These are phyloP conservation scores for Torymus auratus DNA, from an alignment of 2,888 invertebrate species.

Conservation along the genomic window DNA sequence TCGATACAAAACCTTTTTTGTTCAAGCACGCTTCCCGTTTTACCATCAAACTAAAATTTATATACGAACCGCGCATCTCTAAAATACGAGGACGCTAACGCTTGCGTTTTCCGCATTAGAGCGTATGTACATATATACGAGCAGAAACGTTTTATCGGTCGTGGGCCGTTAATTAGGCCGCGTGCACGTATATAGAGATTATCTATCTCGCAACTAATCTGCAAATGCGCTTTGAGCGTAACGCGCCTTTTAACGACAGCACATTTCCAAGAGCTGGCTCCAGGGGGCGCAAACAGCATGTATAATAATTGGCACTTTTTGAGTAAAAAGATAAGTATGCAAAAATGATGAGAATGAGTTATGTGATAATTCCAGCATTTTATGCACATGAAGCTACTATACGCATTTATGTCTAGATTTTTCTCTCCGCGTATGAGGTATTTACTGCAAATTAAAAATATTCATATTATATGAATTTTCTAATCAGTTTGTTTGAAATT, in stretches of 20 bases:
- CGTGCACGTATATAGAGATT: constrained; percentile 15
- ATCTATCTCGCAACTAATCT: constrained; percentile 35
- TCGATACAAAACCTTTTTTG: constrained; percentile 1
- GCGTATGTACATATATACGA: neutral
- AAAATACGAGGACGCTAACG: no score
- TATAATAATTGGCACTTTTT: neutral
- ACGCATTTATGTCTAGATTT: no score
- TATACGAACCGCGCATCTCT: neutral
- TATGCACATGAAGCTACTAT: no score
- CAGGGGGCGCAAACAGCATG: neutral
- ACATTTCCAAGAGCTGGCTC: neutral
- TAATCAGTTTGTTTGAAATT: no score
- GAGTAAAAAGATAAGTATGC: neutral
- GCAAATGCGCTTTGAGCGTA: neutral
- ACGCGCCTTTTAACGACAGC: neutral
- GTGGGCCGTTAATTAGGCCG: no score
- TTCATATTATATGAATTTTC: no score
- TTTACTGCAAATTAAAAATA: no score
- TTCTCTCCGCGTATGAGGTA: no score
- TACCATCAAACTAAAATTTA: constrained; percentile 36
- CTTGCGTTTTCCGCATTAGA: no score
- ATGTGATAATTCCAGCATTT: no score
- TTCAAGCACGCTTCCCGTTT: constrained; percentile 5
- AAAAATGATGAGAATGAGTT: no score
- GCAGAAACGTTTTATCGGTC: constrained; percentile 16